Evolutionary conservation across 2,888 invertebrate species (phyloP), one percentile per base, ranked within the genome.

Genomic region (Apamea epomidion): DNA sequence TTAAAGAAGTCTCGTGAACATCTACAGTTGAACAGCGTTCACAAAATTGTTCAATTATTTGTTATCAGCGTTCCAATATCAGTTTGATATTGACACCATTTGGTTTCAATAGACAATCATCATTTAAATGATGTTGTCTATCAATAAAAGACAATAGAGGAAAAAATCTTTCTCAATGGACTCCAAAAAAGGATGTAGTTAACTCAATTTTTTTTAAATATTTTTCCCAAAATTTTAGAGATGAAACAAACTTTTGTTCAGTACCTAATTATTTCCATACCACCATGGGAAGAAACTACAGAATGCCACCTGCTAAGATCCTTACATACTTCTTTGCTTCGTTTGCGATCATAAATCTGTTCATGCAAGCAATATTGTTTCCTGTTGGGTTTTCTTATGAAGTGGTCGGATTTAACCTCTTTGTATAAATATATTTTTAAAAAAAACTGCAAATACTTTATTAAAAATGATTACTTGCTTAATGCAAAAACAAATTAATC

Each of bases 61-160:
- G 21, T 48, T 72, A 84, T 73, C 72, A 79, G 2, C 3, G 12
- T 14, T 62, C 29, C 37, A 62, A 67, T 79, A 51, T 60, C 67
- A 32, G 4, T 62, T 58, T 62, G 71, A 68, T 79, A 82, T 72
- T 82, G 80, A 82, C 80, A 82, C 71, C 62, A 72, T 84, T 79
- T 70, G 21, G 48, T 58, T 71, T 72, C n/a, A 80, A 84, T 68
- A 79, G 37, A 62, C 71, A 79, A 71, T 67, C 29, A 51, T 84
- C 25, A 72, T 62, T 71, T 7, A 29, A 60, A 68, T 68, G 37
- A 48, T 18, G 1, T 42, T 76, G 10, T 58, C 73, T 21, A 37
- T 62, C 32, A 62, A 21, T 69, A 8, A n/a, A 45, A 37, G 0
- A 10, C 12, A n/a, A 25, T 45, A 37, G 5, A 65, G 1, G 14